Percentiles rank a stretch among this genome's conserved stretches.
Evolutionary conservation across 2,113 vertebrate species (phyloP).

Genomic region (Trachemys scripta): DNA sequence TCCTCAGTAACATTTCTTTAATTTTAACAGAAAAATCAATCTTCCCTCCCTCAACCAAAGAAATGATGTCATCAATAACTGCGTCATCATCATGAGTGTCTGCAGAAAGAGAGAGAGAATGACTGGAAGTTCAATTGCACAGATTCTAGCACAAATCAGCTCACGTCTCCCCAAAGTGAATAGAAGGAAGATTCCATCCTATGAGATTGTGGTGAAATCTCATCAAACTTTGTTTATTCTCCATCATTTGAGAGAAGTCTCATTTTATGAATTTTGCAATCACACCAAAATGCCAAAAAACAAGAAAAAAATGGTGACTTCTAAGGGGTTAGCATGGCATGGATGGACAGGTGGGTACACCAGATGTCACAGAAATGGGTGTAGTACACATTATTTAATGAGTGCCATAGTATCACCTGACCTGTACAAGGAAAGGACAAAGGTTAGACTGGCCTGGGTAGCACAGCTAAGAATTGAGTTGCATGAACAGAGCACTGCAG

Average conservation of each 20-base stretch:
- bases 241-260: neutral
- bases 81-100: neutral
- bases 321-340: neutral
- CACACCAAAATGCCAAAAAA: neutral
- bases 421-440: neutral
- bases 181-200: neutral
- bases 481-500: neutral
- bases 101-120: constrained; percentile 27
- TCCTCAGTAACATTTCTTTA: constrained; percentile 81
- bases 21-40: constrained; percentile 75
- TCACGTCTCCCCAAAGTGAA: neutral
- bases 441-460: neutral
- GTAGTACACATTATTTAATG: neutral
- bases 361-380: neutral
- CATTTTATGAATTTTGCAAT: neutral
- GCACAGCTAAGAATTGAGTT: neutral
- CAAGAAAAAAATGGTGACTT: neutral
- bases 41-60: constrained; percentile 86
- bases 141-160: fast-evolving
- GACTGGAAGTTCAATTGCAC: neutral
- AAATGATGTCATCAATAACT: constrained; percentile 85
- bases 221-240: neutral
- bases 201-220: neutral
- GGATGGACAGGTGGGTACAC: neutral
- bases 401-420: neutral